Evolutionary conservation across 1,140 invertebrate genomes (phyloP), one percentile per base, ranked within the genome.

Genomic region (Pseudomyrmex dendroicus): DNA sequence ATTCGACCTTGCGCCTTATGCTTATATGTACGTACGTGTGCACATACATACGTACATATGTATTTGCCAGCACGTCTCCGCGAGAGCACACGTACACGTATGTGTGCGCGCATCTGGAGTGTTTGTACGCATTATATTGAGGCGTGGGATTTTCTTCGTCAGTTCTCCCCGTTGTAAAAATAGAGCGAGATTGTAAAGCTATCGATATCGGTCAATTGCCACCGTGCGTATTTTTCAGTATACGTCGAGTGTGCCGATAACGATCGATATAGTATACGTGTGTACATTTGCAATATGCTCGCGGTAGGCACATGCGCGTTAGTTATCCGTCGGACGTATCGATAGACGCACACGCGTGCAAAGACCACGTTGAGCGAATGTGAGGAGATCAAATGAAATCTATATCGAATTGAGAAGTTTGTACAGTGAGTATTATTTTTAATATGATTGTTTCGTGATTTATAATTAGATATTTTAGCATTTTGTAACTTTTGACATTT

Each of bases 131-230:
- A 15, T 10, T 48, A 12, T 8, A 4, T 20, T 35, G 15, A 12
- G 44, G n/a, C 54, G 44, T 61, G 54, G 44, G 15, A 50, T 50
- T 25, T 25, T 44, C 52, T 57, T 7, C 2, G 44, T 10, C 57
- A 78, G 48, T 48, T 22, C 4, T n/a, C n/a, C 35, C n/a, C 10
- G 2, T 72, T 17, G 46, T 17, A 80, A 59, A 80, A 59, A 70
- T 61, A 2, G 44, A 35, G 20, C 12, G 12, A 67, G 76, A 80
- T 80, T 59, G 35, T 35, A 80, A 70, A 54, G 76, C n/a, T 80
- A 80, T 78, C 74, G 62, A n/a, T 56, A 46, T 35, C 20, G 54
- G 15, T 15, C 17, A 48, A 54, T 54, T 67, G 54, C 54, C 22
- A 80, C 52, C 44, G 64, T 68, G 10, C 7, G 10, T 68, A 57